phyloP scores from a whole-genome alignment of 2,113 vertebrate genomes.

The Pelobates fuscus region DNA sequence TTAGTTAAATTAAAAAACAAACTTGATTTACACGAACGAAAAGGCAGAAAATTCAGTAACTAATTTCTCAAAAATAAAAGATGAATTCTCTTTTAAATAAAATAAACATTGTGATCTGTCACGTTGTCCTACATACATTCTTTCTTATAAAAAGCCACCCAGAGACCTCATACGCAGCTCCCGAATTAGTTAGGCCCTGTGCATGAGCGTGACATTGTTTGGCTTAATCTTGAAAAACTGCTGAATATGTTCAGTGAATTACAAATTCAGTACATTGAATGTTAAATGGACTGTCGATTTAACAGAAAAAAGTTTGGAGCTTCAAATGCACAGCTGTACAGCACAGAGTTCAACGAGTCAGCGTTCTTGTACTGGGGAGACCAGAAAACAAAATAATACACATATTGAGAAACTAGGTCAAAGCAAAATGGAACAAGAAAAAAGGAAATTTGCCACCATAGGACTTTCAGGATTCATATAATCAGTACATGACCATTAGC shows the following conservation, averaged over 20 bases:
- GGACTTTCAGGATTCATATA: too few relatives aligned
- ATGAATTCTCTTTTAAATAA: too few relatives aligned
- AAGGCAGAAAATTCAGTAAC: too few relatives aligned
- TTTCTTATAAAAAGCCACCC: background rate
- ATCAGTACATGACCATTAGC: too few relatives aligned
- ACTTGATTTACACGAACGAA: too few relatives aligned
- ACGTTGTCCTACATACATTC: too few relatives aligned
- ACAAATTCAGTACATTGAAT: conserved; percentile 10
- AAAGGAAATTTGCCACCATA: background rate
- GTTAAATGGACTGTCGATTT: background rate
- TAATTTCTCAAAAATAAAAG: too few relatives aligned
- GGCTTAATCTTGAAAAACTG: conserved; percentile 6
- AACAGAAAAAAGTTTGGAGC: background rate
- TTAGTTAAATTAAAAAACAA: too few relatives aligned
- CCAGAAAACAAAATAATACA: background rate
- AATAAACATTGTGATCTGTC: too few relatives aligned
- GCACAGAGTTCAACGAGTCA: conserved; percentile 6
- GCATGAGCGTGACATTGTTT: background rate
- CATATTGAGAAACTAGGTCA: background rate
- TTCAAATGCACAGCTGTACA: conserved; percentile 12
- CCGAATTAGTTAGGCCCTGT: background rate
- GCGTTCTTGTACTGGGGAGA: background rate
- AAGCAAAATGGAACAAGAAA: background rate
- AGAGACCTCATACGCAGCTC: background rate
- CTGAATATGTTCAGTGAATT: conserved; percentile 16